Conservation (phyloP, 2,888 invertebrate genomes). For the Ceratothoa steindachneri region DNA sequence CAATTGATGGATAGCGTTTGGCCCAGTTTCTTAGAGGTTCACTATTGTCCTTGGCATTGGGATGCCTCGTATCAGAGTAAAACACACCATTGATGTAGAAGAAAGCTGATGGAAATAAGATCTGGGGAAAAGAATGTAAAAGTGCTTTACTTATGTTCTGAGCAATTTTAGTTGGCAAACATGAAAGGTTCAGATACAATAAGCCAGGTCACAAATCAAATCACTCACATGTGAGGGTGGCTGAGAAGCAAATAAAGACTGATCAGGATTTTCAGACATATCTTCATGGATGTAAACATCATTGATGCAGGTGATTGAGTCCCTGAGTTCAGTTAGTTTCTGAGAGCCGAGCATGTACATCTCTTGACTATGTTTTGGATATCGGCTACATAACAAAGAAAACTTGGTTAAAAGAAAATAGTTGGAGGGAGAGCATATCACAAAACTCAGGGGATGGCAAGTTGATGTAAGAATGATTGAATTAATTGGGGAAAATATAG, state of each 20-base stretch:
- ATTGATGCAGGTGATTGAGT: slow-evolving; percentile 38
- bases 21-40: slow-evolving; percentile 48
- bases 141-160: no score
- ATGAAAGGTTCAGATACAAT: no score
- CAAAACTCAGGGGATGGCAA: not conserved
- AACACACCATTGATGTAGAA: slow-evolving; percentile 75
- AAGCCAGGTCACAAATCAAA: no score
- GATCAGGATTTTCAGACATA: slow-evolving; percentile 21
- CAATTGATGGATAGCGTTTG: slow-evolving; percentile 23
- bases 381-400: slow-evolving; percentile 23
- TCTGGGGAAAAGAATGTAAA: slow-evolving; percentile 53
- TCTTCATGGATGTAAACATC: slow-evolving; percentile 27
- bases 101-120: slow-evolving; percentile 66
- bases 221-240: not conserved
- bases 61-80: slow-evolving; percentile 67
- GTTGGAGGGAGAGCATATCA: not conserved
- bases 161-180: no score
- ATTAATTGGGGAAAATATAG: no score
- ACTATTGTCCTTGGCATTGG: slow-evolving; percentile 64
- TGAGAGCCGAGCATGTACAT: slow-evolving; percentile 37
- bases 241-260: not conserved
- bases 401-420: not conserved
- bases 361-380: slow-evolving; percentile 41
- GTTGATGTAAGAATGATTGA: no score
- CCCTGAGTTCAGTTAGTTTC: slow-evolving; percentile 33